These are phyloP conservation scores for Prionailurus bengalensis DNA, from an alignment of 2,113 vertebrate species.

Conservation along the genomic window DNA sequence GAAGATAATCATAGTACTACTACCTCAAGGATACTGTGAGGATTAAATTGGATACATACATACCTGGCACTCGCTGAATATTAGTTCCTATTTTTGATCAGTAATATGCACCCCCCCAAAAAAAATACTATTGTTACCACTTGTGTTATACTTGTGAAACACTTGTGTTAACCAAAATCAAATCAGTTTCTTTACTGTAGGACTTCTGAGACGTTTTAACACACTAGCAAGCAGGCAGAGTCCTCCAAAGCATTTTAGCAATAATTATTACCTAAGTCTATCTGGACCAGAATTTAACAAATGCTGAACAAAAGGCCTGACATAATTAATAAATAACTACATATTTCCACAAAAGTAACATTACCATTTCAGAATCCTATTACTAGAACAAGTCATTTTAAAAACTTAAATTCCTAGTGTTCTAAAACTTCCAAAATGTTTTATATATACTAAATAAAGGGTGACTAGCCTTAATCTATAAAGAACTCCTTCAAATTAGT, in stretches of 20 bases:
- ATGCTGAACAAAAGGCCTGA: not conserved
- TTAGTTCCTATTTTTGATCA: not conserved
- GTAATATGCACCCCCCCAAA: not conserved
- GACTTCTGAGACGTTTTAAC: not conserved
- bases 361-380: not conserved
- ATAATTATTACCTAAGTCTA: not conserved
- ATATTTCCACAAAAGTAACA: not conserved
- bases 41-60: not conserved
- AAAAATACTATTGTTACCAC: not conserved
- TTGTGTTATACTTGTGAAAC: not conserved
- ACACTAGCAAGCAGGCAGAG: not conserved
- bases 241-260: not conserved
- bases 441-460: not conserved
- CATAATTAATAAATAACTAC: not conserved
- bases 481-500: not conserved
- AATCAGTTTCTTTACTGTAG: not conserved
- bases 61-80: not conserved
- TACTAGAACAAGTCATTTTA: not conserved
- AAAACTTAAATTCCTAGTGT: not conserved
- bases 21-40: not conserved
- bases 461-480: not conserved
- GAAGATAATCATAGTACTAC: not conserved
- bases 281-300: not conserved
- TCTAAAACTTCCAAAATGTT: not conserved
- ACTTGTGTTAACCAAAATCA: not conserved